Evolutionary conservation across 2,888 invertebrate species (phyloP).

Genomic region (Gerris lacustris): DNA sequence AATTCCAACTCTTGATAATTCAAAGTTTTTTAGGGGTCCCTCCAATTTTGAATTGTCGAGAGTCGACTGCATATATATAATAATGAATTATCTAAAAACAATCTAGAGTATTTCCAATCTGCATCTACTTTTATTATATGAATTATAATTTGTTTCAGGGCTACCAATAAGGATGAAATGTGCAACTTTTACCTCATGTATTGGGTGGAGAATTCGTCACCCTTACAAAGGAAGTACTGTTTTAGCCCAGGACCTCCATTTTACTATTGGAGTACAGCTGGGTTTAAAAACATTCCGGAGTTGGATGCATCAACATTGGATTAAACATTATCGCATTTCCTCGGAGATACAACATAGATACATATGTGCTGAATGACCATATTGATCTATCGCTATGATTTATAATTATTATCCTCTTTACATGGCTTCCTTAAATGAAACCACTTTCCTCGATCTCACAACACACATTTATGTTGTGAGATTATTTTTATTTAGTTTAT

Average conservation of each 20-base stretch:
- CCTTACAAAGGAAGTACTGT: slow-evolving; percentile 66
- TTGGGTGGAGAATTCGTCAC: slow-evolving; percentile 64
- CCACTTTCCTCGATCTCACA: no score
- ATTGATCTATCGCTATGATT: neutral
- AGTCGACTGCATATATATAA: no score
- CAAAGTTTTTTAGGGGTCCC: no score
- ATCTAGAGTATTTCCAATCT: no score
- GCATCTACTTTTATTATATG: no score
- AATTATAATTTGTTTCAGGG: slow-evolving; percentile 35
- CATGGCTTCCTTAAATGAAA: no score
- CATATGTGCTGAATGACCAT: neutral
- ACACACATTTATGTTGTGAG: no score
- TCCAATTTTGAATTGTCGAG: no score
- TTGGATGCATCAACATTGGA: slow-evolving; percentile 50
- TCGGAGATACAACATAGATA: neutral
- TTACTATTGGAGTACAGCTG: slow-evolving; percentile 63
- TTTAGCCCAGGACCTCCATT: slow-evolving; percentile 71
- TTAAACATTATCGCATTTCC: slow-evolving; percentile 25
- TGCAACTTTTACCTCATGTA: slow-evolving; percentile 94
- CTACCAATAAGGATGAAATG: slow-evolving; percentile 84
- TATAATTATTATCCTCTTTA: neutral
- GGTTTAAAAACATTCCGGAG: slow-evolving; percentile 63
- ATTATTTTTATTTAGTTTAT: no score
- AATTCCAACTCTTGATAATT: no score
- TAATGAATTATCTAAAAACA: no score